Base-by-base conservation (phyloP, 2,888 invertebrate genomes). In the Archips crataeganus region DNA sequence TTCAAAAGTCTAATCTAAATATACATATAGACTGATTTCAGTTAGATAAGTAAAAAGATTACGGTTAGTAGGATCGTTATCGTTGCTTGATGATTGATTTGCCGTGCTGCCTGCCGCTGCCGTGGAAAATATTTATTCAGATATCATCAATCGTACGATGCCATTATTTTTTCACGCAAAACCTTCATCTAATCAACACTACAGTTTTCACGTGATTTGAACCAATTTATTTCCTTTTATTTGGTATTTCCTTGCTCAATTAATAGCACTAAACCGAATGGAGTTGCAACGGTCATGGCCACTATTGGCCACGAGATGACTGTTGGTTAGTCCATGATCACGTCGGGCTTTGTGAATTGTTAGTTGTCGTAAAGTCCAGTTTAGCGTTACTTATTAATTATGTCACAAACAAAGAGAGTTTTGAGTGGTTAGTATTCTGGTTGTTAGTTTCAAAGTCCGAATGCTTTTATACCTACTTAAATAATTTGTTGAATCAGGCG, bases 81-180 rank as follows among this genome's bases (percentile, higher is more conserved):
- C 71, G 49, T 39, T 59, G 10, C 42, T 3, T 39, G 51, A 60
- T 71, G 71, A 71, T 66, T 60, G 71, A 71, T 71, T 51, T 15
- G 45, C 51, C 64, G 57, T 15, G 60, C 49, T 65, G 65, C 60
- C 49, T 65, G 65, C 60, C 71, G 13, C 49, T 60, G 65, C 60
- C 71, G 13, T n/a, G 36, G 49, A 51, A 49, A 65, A 65, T 65
- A 65, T 71, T 71, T 49, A 60, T 60, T 64, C 23, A 47, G 42
- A 60, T 66, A 61, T 42, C 39, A 54, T 49, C 51, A 39, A 71
- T 71, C 61, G 66, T 71, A 66, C 66, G 66, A 66, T 71, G 51
- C 32, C 49, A 34, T 63, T 60, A 66, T 71, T 59, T 59, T 13
- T 59, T 32, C 39, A 61, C 60, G 42, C 23, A 60, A 65, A 65